Conservation (phyloP, 2,888 invertebrate genomes). For the Nasonovia ribisnigri region DNA sequence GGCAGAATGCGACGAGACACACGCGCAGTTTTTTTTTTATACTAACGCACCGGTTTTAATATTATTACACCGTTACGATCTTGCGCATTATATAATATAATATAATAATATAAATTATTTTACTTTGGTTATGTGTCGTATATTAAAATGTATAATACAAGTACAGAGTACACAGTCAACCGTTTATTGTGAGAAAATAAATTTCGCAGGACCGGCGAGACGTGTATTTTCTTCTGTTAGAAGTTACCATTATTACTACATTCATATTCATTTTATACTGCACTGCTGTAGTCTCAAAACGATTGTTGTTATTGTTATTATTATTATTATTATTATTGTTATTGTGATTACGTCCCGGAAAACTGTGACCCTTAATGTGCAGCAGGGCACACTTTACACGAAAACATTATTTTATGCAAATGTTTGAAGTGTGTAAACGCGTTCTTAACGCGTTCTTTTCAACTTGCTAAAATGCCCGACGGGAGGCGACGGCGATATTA, state of each 20-base stretch:
- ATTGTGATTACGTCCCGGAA: neutral
- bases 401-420: neutral
- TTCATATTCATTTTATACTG: neutral
- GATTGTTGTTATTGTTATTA: neutral
- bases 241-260: neutral
- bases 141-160: neutral
- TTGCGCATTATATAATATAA: neutral
- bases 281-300: neutral
- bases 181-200: neutral
- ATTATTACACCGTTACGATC: conserved; percentile 7
- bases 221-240: neutral
- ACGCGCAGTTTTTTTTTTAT: neutral
- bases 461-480: neutral
- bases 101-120: neutral
- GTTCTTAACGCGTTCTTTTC: neutral
- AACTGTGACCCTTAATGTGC: neutral
- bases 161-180: neutral
- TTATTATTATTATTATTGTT: neutral
- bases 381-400: neutral
- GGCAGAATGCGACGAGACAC: neutral
- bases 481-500: neutral
- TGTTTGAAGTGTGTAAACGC: neutral
- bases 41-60: neutral
- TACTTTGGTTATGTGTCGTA: neutral
- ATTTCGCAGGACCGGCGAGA: neutral